Evolutionary conservation across 2,113 vertebrate species (phyloP).

Genomic region (Talpa occidentalis): DNA sequence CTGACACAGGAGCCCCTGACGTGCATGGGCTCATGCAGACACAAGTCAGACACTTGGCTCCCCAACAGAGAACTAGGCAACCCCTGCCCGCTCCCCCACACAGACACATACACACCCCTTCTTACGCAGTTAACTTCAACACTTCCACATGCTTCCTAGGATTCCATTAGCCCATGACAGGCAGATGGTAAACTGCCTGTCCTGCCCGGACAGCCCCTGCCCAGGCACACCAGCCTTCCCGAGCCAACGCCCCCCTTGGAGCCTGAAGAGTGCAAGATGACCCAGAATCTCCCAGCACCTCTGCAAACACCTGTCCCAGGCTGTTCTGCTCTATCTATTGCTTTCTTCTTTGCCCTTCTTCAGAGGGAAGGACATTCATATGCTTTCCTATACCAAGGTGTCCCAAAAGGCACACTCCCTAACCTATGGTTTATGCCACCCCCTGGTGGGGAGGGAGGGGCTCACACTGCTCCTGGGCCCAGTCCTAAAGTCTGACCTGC

Average conservation of each 20-base stretch:
- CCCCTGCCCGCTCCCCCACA: too few relatives aligned
- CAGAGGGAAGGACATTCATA: neutral
- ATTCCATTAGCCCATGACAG: neutral
- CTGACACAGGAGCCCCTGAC: neutral
- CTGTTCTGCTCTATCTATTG: neutral
- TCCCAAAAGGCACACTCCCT: neutral
- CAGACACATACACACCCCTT: neutral
- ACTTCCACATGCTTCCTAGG: neutral
- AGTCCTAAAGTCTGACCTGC: conserved; percentile 25
- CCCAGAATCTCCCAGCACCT: neutral
- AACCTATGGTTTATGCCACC: neutral
- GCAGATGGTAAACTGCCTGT: neutral
- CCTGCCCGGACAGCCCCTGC: neutral
- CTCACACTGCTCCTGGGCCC: neutral
- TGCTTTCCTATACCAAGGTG: neutral
- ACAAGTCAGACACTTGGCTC: neutral
- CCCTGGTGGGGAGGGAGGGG: neutral
- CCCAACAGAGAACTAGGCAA: neutral
- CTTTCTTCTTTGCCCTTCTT: neutral
- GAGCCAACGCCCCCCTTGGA: rapidly evolving
- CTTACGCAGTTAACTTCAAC: neutral
- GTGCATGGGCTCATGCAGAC: neutral
- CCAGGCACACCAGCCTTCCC: neutral
- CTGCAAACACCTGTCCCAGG: neutral
- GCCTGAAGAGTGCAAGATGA: neutral